These are phyloP conservation scores for Trissolcus brochymenae DNA, from an alignment of 2,888 invertebrate genomes.

Conservation along the genomic window DNA sequence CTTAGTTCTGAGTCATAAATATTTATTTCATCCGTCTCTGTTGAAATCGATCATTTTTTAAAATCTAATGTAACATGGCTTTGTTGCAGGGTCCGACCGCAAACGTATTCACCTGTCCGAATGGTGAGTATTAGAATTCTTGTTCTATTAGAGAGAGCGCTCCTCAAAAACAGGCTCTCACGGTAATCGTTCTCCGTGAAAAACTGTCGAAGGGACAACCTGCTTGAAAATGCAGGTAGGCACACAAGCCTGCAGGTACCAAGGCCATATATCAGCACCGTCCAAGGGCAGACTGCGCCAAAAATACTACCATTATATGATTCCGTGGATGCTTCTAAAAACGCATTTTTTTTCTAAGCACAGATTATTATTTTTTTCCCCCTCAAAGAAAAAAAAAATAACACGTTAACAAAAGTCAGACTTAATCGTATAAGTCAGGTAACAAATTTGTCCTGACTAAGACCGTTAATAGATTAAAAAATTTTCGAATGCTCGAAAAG, in stretches of 20 bases:
- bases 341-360: slow-evolving; percentile 9
- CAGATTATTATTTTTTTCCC: background rate
- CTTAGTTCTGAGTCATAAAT: no score
- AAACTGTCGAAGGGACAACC: slow-evolving; percentile 54
- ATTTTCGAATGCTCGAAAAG: no score
- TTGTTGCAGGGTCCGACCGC: slow-evolving; percentile 80
- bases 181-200: slow-evolving; percentile 54
- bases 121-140: slow-evolving; percentile 79
- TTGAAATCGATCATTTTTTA: slow-evolving; percentile 3
- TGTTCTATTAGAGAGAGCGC: slow-evolving; percentile 25
- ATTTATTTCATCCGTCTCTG: background rate
- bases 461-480: no score
- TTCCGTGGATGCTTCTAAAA: slow-evolving; percentile 5
- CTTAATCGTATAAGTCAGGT: no score
- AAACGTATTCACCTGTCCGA: slow-evolving; percentile 83
- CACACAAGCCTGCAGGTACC: slow-evolving; percentile 36
- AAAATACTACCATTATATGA: slow-evolving; percentile 44
- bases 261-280: slow-evolving; percentile 53
- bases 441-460: no score
- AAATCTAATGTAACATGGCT: slow-evolving; percentile 60
- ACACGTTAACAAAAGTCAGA: background rate
- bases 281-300: slow-evolving; percentile 30
- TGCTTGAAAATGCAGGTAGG: slow-evolving; percentile 57
- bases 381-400: background rate
- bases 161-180: slow-evolving; percentile 49